These are phyloP conservation scores for Tachina lurida DNA, from an alignment of 2,888 invertebrate genomes.

Conservation along the genomic window DNA sequence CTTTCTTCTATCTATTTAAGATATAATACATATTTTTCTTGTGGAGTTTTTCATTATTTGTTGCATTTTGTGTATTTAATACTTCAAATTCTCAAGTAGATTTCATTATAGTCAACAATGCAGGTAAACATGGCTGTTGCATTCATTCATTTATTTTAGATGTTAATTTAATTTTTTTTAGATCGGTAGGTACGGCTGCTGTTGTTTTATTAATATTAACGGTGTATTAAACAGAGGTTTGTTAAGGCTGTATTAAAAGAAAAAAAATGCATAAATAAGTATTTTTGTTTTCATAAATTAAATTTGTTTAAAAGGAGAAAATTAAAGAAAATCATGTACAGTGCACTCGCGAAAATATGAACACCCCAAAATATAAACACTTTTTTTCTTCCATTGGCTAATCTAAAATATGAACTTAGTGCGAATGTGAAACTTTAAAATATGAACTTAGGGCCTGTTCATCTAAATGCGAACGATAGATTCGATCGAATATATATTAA, in stretches of 20 bases:
- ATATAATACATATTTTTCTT: constrained; percentile 1
- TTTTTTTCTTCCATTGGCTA: too few relatives aligned
- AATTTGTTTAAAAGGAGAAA: constrained; percentile 26
- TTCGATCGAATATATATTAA: too few relatives aligned
- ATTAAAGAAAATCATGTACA: not conserved
- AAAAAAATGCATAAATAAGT: constrained; percentile 25
- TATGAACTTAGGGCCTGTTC: too few relatives aligned
- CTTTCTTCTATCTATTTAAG: constrained; percentile 7
- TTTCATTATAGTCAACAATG: constrained; percentile 62
- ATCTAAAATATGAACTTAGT: too few relatives aligned
- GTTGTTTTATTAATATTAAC: constrained; percentile 60
- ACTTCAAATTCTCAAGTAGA: constrained; percentile 54
- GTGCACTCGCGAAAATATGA: too few relatives aligned
- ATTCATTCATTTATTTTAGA: constrained; percentile 55
- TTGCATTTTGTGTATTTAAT: constrained; percentile 46
- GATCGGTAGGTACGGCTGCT: not conserved
- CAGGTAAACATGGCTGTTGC: constrained; percentile 57
- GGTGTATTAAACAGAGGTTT: constrained; percentile 58
- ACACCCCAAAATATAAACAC: too few relatives aligned
- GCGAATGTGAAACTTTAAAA: too few relatives aligned
- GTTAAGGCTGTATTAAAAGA: constrained; percentile 16
- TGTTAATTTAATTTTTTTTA: constrained; percentile 46
- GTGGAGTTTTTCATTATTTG: constrained; percentile 14
- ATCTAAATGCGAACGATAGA: too few relatives aligned
- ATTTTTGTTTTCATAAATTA: constrained; percentile 44